Percentiles rank a stretch among this genome's conserved stretches.
Conservation (phyloP, 2,888 invertebrate genomes). For the Cryptocheilus praepositus region DNA sequence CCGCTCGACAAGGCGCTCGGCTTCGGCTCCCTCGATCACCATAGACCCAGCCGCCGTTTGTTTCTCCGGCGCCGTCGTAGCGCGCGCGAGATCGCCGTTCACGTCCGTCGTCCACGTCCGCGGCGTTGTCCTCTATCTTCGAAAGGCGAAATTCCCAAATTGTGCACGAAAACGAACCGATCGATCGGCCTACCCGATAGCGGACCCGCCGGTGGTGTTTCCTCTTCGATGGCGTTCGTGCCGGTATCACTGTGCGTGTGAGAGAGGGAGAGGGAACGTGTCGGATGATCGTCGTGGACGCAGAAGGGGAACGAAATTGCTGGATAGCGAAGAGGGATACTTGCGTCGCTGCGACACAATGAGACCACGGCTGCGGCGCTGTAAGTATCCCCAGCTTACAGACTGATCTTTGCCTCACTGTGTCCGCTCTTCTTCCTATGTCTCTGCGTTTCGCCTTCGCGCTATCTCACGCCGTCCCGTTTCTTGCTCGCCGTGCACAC, state of each 20-base stretch:
- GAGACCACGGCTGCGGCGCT: constrained; percentile 61
- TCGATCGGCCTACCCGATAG: too few relatives aligned
- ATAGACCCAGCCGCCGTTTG: constrained; percentile 30
- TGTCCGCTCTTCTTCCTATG: constrained; percentile 13
- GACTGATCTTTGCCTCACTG: constrained; percentile 41
- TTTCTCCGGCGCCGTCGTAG: constrained; percentile 3
- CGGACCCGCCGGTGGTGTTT: constrained; percentile 30
- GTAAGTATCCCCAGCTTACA: constrained; percentile 64
- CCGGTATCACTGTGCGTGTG: constrained; percentile 19
- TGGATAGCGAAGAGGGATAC: constrained; percentile 54
- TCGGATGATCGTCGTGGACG: constrained; percentile 30
- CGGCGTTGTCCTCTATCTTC: too few relatives aligned
- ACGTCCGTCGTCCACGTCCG: not conserved
- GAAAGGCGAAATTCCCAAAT: too few relatives aligned
- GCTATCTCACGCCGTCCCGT: not conserved
- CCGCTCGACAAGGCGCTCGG: constrained; percentile 62
- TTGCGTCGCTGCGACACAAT: constrained; percentile 62
- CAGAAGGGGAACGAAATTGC: constrained; percentile 43
- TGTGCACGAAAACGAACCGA: constrained; percentile 4
- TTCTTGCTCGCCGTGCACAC: not conserved
- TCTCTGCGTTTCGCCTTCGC: constrained; percentile 17
- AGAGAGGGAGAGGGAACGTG: constrained; percentile 31
- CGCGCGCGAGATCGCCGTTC: not conserved
- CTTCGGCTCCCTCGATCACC: constrained; percentile 41
- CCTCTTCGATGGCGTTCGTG: constrained; percentile 31